phyloP scores from a whole-genome alignment of 2,113 vertebrate species.

The Toxotes jaculatrix region DNA sequence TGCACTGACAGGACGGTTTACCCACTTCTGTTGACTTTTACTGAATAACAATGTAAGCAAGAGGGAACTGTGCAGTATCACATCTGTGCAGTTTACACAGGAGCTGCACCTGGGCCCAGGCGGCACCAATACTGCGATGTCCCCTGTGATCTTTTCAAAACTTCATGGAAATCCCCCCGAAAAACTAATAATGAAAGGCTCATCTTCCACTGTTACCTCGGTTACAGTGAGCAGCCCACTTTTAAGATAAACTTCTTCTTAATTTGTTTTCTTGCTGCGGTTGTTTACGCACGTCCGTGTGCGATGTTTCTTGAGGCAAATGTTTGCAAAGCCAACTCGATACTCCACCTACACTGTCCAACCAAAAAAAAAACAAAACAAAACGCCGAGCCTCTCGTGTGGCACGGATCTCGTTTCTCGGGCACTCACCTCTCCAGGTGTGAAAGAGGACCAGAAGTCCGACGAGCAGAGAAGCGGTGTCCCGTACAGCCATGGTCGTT shows the following conservation, averaged over 20 bases:
- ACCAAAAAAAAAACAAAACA: no score
- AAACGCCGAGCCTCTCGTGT: no score
- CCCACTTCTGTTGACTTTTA: background rate
- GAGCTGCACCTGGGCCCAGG: constrained; percentile 5
- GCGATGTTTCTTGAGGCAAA: background rate
- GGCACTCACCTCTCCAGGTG: constrained; percentile 79
- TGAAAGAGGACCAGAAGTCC: constrained; percentile 71
- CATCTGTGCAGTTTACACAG: constrained; percentile 30
- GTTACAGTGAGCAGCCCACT: background rate
- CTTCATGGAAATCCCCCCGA: background rate
- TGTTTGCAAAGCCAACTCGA: background rate
- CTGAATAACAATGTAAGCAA: constrained; percentile 32
- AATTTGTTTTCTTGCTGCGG: background rate
- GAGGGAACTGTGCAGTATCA: constrained; percentile 24
- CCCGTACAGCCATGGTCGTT: constrained; percentile 71
- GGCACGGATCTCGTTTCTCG: no score
- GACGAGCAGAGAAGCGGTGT: constrained; percentile 53
- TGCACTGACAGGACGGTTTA: background rate
- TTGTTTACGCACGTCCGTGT: background rate
- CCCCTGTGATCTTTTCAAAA: background rate
- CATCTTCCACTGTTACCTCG: background rate
- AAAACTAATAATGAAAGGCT: background rate
- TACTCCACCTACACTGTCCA: background rate
- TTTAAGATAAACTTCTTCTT: background rate
- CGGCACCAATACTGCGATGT: no score